Base-by-base conservation (phyloP, 1,140 invertebrate species). In the Drosophila jambulina region DNA sequence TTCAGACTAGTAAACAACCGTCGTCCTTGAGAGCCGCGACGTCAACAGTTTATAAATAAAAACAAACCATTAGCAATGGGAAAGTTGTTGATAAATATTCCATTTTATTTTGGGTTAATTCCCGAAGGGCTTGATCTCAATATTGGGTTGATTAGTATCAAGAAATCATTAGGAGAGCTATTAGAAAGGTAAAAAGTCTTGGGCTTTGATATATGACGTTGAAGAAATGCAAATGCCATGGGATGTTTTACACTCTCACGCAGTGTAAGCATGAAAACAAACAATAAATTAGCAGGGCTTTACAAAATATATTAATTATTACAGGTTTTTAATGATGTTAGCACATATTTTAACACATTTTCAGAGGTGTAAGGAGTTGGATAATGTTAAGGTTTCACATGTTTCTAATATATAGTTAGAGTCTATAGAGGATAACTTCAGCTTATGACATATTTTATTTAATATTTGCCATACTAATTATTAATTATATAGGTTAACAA, bases 11-110 rank as follows among this genome's bases (percentile, higher is more conserved):
- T 75, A 75, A 77, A 65, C 71, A 77, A 65, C 61, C 27, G 10
- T 67, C 62, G 75, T 67, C 61, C 71, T 72, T 72, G 69, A 40
- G 65, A 25, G 69, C 48, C 17, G 21, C 23, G 36, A 34, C 29
- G 61, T 69, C 65, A 36, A 68, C 67, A 54, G 63, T 70, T 70
- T 70, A 70, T 68, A 70, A 70, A 70, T 70, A 70, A 75, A 75
- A 75, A 51, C 53, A 76, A 51, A 42, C 70, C 60, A 64, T 76
- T 58, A 56, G 56, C 61, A 51, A 67, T 51, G 62, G 45, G 75
- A 76, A 76, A 77, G 72, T 64, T 75, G 69, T 74, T 75, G 71
- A 63, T 74, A 75, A 75, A 74, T 63, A 74, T 75, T 74, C 29
- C 8, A 54, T 21, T 62, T 54, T 56, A 38, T 19, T 48, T 74